Evolutionary conservation across 2,113 vertebrate species (phyloP).

Genomic region (Rousettus leschenaultii): DNA sequence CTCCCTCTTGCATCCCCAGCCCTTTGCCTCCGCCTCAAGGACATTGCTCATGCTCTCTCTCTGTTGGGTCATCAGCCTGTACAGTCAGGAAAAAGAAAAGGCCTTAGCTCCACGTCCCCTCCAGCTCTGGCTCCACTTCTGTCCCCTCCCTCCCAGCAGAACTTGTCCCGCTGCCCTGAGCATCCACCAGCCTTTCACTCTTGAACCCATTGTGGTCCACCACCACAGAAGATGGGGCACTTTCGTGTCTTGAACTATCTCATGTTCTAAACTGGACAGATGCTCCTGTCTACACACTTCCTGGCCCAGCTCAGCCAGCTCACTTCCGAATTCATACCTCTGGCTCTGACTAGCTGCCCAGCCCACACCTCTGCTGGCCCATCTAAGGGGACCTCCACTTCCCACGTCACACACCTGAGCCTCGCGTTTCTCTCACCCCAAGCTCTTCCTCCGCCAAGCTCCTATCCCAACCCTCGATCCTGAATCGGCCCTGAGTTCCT

Average conservation of each 20-base stretch:
- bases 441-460: no score
- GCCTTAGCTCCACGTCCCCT: not conserved
- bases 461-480: not conserved
- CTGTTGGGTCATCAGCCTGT: not conserved
- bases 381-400: no score
- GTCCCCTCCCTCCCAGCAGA: not conserved
- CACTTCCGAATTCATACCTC: not conserved
- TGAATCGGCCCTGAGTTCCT: accelerated
- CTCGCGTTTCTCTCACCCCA: not conserved
- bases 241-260: not conserved
- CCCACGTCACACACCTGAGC: no score
- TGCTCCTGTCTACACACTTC: not conserved
- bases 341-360: not conserved
- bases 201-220: not conserved
- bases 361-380: accelerated
- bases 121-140: not conserved
- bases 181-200: not conserved
- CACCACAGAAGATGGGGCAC: not conserved
- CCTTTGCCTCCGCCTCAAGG: not conserved
- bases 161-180: accelerated
- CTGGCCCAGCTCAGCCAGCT: not conserved
- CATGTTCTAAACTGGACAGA: accelerated
- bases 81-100: no score
- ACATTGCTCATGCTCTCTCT: accelerated
- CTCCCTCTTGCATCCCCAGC: not conserved